These are phyloP conservation scores for Girardia tigrina DNA, from an alignment of 2,888 invertebrate genomes.

Conservation along the genomic window DNA sequence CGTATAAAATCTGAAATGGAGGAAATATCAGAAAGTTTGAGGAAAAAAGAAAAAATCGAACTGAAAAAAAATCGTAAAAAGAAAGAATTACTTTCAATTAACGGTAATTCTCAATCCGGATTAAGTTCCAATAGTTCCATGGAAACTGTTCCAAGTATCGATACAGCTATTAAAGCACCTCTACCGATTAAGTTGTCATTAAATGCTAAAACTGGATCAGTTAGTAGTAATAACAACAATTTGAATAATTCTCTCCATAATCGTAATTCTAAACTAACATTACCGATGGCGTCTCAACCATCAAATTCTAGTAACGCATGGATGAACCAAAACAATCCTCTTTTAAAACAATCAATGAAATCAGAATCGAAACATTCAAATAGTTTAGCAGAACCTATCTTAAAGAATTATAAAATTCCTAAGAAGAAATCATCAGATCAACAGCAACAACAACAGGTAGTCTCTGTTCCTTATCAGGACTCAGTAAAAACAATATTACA, in stretches of 20 bases:
- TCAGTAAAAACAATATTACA: neutral
- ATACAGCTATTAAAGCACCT: neutral
- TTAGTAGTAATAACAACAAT: neutral
- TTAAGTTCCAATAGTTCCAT: neutral
- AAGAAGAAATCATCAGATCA: neutral
- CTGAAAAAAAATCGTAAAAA: neutral
- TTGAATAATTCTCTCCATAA: neutral
- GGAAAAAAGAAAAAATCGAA: slow-evolving; percentile 4
- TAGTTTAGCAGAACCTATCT: neutral
- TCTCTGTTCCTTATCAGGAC: neutral
- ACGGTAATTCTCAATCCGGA: neutral
- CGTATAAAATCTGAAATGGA: neutral
- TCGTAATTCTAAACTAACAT: neutral
- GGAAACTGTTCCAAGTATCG: neutral
- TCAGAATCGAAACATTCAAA: neutral
- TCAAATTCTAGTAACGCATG: neutral
- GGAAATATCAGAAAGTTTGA: neutral
- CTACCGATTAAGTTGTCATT: neutral
- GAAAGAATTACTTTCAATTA: neutral
- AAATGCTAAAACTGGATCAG: neutral
- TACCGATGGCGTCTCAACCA: neutral
- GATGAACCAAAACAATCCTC: neutral
- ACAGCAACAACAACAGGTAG: no score
- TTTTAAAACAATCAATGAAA: neutral
- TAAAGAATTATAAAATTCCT: neutral